Percentiles rank a stretch among this genome's conserved stretches.
Evolutionary conservation across 2,113 vertebrate genomes (phyloP).

Genomic region (Daphoenositta chrysoptera): DNA sequence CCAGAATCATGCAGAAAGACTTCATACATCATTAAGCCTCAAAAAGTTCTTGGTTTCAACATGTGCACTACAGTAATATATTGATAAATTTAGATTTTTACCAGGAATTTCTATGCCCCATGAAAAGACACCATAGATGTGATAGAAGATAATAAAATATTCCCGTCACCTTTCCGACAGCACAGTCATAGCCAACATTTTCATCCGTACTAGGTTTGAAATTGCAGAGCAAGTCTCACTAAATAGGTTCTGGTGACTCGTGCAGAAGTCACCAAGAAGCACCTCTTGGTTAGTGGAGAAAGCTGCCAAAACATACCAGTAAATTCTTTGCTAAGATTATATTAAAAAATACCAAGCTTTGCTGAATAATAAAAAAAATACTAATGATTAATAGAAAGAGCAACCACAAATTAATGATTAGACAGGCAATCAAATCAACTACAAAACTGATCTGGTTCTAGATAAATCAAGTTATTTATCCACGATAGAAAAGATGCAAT

Average conservation of each 20-base stretch:
- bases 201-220: background rate
- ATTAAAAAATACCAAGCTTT: background rate
- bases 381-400: background rate
- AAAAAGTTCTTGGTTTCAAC: background rate
- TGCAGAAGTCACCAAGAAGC: background rate
- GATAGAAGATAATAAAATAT: background rate
- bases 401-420: background rate
- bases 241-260: background rate
- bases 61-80: fast-evolving
- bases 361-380: background rate
- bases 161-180: background rate
- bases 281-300: background rate
- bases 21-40: background rate
- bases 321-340: background rate
- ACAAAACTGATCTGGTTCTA: background rate
- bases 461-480: background rate
- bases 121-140: fast-evolving
- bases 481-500: background rate
- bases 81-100: background rate
- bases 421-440: background rate
- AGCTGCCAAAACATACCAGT: background rate
- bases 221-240: background rate
- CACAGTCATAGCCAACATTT: background rate
- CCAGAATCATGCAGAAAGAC: background rate
- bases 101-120: background rate